phyloP scores from a whole-genome alignment of 2,888 invertebrate genomes.

The Campoplex capitator region DNA sequence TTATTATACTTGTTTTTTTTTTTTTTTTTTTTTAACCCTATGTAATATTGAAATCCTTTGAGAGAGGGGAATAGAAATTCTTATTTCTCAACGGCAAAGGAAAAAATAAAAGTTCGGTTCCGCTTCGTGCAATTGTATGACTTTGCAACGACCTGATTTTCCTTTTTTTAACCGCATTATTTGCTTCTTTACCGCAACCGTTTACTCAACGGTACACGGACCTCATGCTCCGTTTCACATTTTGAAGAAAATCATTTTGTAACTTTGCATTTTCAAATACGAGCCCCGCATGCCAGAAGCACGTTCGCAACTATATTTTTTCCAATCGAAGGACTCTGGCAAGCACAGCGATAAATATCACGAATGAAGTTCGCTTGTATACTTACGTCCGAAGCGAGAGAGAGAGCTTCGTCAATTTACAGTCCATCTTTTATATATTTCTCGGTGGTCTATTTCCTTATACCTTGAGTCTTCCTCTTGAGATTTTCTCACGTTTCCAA shows the following conservation, averaged over 20 bases:
- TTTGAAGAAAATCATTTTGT: constrained; percentile 1
- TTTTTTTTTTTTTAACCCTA: background rate
- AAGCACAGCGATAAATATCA: background rate
- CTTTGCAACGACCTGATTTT: background rate
- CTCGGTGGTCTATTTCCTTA: constrained; percentile 36
- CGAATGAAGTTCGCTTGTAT: constrained; percentile 18
- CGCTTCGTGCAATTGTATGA: background rate
- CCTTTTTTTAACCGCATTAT: constrained; percentile 8
- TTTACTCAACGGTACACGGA: background rate
- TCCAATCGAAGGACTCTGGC: constrained; percentile 17
- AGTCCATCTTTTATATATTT: constrained; percentile 29
- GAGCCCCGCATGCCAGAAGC: background rate
- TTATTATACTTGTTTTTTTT: background rate
- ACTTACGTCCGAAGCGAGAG: background rate
- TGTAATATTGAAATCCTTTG: background rate
- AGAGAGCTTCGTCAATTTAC: constrained; percentile 53
- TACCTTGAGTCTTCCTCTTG: constrained; percentile 24
- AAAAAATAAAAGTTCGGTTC: background rate
- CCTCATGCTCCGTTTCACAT: background rate
- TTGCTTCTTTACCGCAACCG: background rate
- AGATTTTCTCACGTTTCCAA: constrained; percentile 66
- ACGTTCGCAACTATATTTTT: background rate
- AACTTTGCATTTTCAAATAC: constrained; percentile 11
- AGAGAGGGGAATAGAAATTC: background rate
- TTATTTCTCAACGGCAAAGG: background rate